These are phyloP conservation scores for Hippolais icterina DNA, from an alignment of 2,113 vertebrate genomes.

Conservation along the genomic window DNA sequence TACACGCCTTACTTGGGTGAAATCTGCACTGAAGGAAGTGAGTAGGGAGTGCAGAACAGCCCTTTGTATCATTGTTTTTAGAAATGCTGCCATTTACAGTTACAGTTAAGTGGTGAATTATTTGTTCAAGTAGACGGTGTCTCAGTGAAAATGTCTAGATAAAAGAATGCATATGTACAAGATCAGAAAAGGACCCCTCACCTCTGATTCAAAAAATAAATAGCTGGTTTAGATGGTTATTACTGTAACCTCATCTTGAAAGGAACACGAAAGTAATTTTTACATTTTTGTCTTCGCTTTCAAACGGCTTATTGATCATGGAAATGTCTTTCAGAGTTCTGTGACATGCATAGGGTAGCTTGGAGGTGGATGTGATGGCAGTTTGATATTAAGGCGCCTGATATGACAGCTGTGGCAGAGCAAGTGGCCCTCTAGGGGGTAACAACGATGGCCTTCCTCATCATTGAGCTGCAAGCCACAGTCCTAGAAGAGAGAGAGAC, in stretches of 20 bases:
- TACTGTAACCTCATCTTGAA: conserved; percentile 28
- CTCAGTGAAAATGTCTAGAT: conserved; percentile 17
- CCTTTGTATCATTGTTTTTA: background rate
- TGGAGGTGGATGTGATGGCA: conserved; percentile 75
- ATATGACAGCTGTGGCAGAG: conserved; percentile 95
- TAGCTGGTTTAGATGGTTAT: conserved; percentile 33
- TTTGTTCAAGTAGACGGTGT: conserved; percentile 52
- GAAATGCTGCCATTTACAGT: background rate
- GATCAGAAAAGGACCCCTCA: conserved; percentile 37
- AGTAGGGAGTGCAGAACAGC: background rate
- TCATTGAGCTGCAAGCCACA: conserved; percentile 95
- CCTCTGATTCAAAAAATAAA: conserved; percentile 63
- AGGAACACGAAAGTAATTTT: background rate
- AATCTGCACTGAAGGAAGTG: background rate
- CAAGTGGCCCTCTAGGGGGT: conserved; percentile 91
- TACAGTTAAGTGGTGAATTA: conserved; percentile 16
- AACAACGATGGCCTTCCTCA: conserved; percentile 95
- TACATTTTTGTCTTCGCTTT: conserved; percentile 9
- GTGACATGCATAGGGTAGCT: conserved; percentile 91
- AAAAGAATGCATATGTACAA: conserved; percentile 7
- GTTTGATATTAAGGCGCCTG: conserved; percentile 82
- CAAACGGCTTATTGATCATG: background rate
- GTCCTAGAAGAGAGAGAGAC: conserved; percentile 74
- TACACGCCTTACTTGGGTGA: background rate
- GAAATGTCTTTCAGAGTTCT: conserved; percentile 82